Base-by-base conservation (phyloP, 2,888 invertebrate genomes). In the Bombyx huttoni region DNA sequence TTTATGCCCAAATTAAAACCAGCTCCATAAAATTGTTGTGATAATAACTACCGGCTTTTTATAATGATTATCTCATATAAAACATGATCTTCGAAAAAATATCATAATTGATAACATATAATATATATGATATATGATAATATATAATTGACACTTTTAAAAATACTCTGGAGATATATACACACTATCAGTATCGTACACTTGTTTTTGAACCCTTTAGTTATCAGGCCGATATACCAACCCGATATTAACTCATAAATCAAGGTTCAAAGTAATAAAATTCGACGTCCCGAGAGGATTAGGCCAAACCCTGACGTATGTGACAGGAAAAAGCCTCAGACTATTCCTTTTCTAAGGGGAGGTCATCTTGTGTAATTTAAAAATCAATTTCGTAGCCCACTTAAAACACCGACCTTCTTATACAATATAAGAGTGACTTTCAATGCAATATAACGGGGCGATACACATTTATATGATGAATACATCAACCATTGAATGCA, bases 221-320 rank as follows among this genome's bases (percentile, higher is more conserved):
- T 72, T 67, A 72, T 73, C 69, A 72, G 65, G 73, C 69, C 68
- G 65, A 72, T 79, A 72, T 80, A 81, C 78, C 74, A 77, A 73
- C 67, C 67, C 75, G 72, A 80, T 85, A 86, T 82, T 81, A 77
- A 65, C 59, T 73, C 73, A 73, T 84, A 79, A 66, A 82, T 86
- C 85, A 86, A 78, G 78, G 75, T 70, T 71, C 73, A 76, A 74
- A 62, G 81, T 79, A 87, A 87, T 87, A 87, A 87, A 85, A 81
- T 80, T 73, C 80, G 72, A 76, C 69, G 75, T 78, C 82, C 85
- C 81, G 60, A 65, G 69, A 73, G 84, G 84, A 85, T 87, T 84
- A 84, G 76, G 73, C 70, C 76, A 81, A 84, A 84, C 81, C 78
- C 81, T 85, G 85, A 86, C 79, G 71, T 78, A 87, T 85, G 87